Percentiles rank a stretch among this genome's conserved stretches.
Evolutionary conservation across 2,113 vertebrate species (phyloP).

Genomic region (Octodon degus): DNA sequence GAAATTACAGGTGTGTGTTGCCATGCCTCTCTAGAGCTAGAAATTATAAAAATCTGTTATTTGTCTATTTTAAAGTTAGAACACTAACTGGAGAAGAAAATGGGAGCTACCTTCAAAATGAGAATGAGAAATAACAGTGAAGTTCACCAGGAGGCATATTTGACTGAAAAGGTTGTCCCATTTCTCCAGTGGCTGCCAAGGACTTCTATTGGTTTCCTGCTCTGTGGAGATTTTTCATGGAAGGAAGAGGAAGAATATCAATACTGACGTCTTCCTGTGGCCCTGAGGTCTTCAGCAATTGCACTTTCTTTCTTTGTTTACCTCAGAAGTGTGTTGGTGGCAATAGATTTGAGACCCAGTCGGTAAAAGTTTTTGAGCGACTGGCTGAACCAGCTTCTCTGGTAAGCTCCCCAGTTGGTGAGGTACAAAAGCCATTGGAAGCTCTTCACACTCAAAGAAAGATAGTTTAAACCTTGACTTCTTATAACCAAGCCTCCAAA

Average conservation of each 20-base stretch:
- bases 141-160: background rate
- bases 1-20: background rate
- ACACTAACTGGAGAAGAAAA: background rate
- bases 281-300: background rate
- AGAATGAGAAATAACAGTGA: background rate
- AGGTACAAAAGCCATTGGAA: background rate
- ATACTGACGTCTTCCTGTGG: background rate
- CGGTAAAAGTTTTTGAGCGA: background rate
- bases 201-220: background rate
- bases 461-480: background rate
- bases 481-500: background rate
- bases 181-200: background rate
- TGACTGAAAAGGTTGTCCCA: background rate
- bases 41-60: background rate
- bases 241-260: background rate
- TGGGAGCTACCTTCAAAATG: background rate
- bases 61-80: background rate
- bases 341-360: background rate
- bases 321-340: background rate
- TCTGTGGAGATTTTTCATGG: background rate
- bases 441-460: constrained; percentile 29
- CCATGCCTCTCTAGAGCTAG: background rate
- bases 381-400: background rate
- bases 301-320: constrained; percentile 43
- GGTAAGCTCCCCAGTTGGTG: background rate